A percentile compares a stretch with the other conserved stretches of the same genome.
Conservation (phyloP, 2,113 vertebrate genomes). For the Boleophthalmus pectinirostris region DNA sequence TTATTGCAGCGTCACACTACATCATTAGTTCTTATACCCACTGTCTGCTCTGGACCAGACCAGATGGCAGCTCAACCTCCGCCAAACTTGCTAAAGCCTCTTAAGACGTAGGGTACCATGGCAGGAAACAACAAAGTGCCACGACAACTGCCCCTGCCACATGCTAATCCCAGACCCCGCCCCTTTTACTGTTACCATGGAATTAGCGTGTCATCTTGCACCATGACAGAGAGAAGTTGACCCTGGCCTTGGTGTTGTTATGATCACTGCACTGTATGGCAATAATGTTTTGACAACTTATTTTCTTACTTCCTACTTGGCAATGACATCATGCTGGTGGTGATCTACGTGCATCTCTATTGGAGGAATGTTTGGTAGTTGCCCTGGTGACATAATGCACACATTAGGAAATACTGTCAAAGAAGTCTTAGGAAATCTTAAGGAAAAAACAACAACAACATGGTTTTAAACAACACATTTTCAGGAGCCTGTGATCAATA, state of each 20-base stretch:
- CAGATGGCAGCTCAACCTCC: slow-evolving; percentile 70
- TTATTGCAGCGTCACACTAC: slow-evolving; percentile 11
- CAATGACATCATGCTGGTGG: too few relatives aligned
- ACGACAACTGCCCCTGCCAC: slow-evolving; percentile 30
- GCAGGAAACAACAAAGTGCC: slow-evolving; percentile 52
- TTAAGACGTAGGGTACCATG: slow-evolving; percentile 55
- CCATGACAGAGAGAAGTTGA: slow-evolving; percentile 27
- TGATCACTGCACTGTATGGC: slow-evolving; percentile 17
- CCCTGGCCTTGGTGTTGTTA: slow-evolving; percentile 42
- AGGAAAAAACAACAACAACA: too few relatives aligned
- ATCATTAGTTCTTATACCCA: slow-evolving; percentile 15
- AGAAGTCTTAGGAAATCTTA: too few relatives aligned
- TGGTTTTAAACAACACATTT: too few relatives aligned
- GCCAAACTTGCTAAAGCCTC: slow-evolving; percentile 66
- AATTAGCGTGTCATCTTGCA: slow-evolving; percentile 44
- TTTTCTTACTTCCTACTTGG: background rate
- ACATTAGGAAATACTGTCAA: too few relatives aligned
- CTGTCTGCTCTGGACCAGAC: slow-evolving; percentile 40
- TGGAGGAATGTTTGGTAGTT: too few relatives aligned
- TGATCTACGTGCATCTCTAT: too few relatives aligned
- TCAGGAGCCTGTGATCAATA: too few relatives aligned
- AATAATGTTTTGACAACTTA: slow-evolving; percentile 5
- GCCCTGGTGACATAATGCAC: too few relatives aligned
- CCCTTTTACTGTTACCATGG: slow-evolving; percentile 34
- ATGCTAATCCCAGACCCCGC: slow-evolving; percentile 52